phyloP scores from a whole-genome alignment of 2,888 invertebrate genomes.

The Nebria salina region DNA sequence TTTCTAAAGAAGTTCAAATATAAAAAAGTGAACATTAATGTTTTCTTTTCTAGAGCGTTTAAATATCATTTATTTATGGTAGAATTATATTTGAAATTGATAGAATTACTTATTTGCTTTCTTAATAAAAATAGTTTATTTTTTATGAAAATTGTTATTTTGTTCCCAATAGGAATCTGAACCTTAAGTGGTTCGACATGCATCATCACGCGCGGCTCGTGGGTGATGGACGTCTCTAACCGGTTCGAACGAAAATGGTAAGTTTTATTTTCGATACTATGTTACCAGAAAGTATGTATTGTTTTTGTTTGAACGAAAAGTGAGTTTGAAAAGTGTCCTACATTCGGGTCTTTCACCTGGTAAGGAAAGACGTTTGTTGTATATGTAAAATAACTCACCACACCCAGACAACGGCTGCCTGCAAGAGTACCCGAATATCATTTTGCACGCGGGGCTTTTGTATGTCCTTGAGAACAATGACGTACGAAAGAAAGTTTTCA shows the following conservation, averaged over 20 bases:
- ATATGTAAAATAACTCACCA: conserved; percentile 29
- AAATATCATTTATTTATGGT: no score
- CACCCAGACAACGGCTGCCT: conserved; percentile 22
- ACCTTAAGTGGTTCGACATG: not conserved
- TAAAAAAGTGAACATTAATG: no score
- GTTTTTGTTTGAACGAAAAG: conserved; percentile 48
- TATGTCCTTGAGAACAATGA: conserved; percentile 40
- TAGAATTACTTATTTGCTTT: no score
- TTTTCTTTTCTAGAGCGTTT: no score
- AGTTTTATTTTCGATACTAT: conserved; percentile 13
- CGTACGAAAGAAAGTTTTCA: conserved; percentile 39
- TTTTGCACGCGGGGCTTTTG: conserved; percentile 25
- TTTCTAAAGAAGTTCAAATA: no score
- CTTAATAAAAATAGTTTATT: not conserved
- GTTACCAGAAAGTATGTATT: conserved; percentile 35
- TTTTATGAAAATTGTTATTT: not conserved
- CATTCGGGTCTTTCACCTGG: conserved; percentile 51
- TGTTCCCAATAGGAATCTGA: not conserved
- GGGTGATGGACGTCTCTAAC: not conserved
- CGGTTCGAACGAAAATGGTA: not conserved
- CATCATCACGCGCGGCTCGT: not conserved
- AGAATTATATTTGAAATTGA: no score
- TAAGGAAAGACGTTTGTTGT: conserved; percentile 37
- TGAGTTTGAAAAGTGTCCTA: conserved; percentile 52
- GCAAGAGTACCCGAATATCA: conserved; percentile 22